Conservation (phyloP, 2,888 invertebrate species). For the Agrilus biguttatus region DNA sequence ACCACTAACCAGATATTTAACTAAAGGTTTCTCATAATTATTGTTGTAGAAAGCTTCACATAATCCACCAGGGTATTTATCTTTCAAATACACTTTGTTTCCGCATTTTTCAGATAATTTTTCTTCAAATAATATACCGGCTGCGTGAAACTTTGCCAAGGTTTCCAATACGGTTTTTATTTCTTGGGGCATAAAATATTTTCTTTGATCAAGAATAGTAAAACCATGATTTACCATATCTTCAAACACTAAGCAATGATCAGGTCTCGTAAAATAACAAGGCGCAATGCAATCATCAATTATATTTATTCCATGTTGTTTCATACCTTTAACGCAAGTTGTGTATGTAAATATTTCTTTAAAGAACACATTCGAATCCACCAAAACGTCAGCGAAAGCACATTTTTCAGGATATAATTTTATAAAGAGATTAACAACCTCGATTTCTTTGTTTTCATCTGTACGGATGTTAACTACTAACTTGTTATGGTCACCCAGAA, state of each 20-base stretch:
- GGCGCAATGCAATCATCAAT: conserved; percentile 8
- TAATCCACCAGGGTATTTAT: conserved; percentile 19
- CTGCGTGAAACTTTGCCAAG: conserved; percentile 25
- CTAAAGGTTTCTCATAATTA: conserved; percentile 13
- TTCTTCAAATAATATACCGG: conserved; percentile 26
- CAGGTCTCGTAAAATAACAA: conserved; percentile 9
- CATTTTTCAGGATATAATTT: conserved; percentile 14
- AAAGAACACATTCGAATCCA: conserved; percentile 13
- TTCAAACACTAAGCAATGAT: conserved; percentile 23
- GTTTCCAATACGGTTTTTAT: conserved; percentile 18
- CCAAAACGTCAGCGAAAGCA: conserved; percentile 9
- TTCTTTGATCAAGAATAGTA: conserved; percentile 13
- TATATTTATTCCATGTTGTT: conserved; percentile 12
- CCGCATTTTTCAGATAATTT: conserved; percentile 9
- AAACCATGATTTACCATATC: conserved; percentile 24
- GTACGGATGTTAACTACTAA: conserved; percentile 10
- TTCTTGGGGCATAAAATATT: conserved; percentile 17
- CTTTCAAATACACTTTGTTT: conserved; percentile 13
- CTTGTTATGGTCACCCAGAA: conserved; percentile 18
- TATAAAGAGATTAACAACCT: conserved; percentile 14
- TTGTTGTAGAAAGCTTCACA: conserved; percentile 20
- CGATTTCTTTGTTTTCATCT: conserved; percentile 4
- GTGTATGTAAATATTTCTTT: conserved; percentile 27
- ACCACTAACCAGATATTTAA: conserved; percentile 8
- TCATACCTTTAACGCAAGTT: conserved; percentile 24